These are phyloP conservation scores for Cyrtodaria siliqua DNA, from an alignment of 2,888 invertebrate species.

Conservation along the genomic window DNA sequence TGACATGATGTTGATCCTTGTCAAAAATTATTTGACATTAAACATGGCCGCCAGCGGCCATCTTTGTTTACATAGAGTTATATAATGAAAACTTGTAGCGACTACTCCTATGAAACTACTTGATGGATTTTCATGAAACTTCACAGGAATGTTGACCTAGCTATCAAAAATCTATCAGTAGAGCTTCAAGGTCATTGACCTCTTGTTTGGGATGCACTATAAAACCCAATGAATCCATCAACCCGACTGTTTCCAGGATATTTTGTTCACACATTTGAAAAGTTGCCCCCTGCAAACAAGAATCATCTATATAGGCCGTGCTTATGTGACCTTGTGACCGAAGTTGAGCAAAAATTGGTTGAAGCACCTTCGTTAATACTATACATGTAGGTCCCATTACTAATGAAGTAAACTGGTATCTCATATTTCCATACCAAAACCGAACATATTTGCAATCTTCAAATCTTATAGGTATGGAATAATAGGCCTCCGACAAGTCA, in stretches of 20 bases:
- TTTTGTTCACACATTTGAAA: slow-evolving; percentile 21
- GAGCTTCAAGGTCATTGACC: no score
- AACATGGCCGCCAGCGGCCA: no score
- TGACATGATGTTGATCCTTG: no score
- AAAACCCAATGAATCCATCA: slow-evolving; percentile 51
- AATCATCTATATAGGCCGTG: slow-evolving; percentile 38
- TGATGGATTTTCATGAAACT: no score
- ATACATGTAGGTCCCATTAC: slow-evolving; percentile 17
- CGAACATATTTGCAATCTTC: slow-evolving; percentile 27
- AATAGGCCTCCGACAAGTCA: slow-evolving; percentile 27
- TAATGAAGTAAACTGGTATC: slow-evolving; percentile 22
- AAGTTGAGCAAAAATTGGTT: slow-evolving; percentile 23
- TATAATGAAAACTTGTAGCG: no score
- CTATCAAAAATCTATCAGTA: no score
- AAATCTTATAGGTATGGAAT: slow-evolving; percentile 12
- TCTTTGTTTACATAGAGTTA: no score
- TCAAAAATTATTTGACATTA: no score
- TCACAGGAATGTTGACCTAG: no score
- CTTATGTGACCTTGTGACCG: slow-evolving; percentile 16
- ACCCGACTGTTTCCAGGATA: slow-evolving; percentile 14
- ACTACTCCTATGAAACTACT: no score
- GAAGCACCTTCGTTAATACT: slow-evolving; percentile 23
- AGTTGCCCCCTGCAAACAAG: slow-evolving; percentile 24
- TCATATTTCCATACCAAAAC: slow-evolving; percentile 14
- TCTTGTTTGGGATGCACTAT: slow-evolving; percentile 46